Conservation (phyloP, 1,140 invertebrate genomes). For the Drosophila leontia region DNA sequence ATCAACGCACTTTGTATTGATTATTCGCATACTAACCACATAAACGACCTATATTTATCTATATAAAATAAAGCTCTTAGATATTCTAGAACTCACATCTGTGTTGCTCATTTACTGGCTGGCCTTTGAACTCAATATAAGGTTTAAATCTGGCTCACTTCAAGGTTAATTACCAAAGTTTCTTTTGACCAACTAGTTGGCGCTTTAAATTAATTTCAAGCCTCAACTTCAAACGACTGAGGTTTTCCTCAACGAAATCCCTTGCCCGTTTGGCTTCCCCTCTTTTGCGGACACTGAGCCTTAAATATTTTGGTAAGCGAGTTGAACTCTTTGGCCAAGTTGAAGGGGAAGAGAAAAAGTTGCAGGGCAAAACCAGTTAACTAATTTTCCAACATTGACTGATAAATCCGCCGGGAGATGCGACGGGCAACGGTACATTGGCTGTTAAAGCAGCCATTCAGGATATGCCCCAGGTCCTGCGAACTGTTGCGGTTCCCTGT, state of each 20-base stretch:
- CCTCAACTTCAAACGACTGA: constrained; percentile 37
- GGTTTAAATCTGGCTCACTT: background rate
- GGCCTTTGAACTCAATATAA: background rate
- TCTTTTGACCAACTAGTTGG: constrained; percentile 11
- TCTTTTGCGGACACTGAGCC: constrained; percentile 28
- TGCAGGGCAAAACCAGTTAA: constrained; percentile 58
- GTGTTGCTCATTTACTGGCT: background rate
- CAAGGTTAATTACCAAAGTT: constrained; percentile 34
- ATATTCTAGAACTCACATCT: constrained; percentile 16
- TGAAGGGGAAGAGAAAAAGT: constrained; percentile 41
- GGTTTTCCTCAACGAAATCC: constrained; percentile 24
- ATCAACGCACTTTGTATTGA: constrained; percentile 28
- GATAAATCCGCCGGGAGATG: constrained; percentile 56
- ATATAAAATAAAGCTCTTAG: constrained; percentile 43
- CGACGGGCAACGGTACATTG: constrained; percentile 51
- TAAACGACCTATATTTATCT: constrained; percentile 24
- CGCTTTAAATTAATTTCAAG: constrained; percentile 33
- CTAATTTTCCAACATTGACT: constrained; percentile 78
- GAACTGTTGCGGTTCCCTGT: constrained; percentile 25
- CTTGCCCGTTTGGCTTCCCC: constrained; percentile 5
- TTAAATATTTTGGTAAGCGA: constrained; percentile 55
- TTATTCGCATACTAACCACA: constrained; percentile 25
- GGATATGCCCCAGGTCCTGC: constrained; percentile 22
- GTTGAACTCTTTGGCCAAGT: constrained; percentile 70
- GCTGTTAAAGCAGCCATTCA: constrained; percentile 61